Base-by-base conservation (phyloP, 2,113 vertebrate genomes). In the Bufo bufo region DNA sequence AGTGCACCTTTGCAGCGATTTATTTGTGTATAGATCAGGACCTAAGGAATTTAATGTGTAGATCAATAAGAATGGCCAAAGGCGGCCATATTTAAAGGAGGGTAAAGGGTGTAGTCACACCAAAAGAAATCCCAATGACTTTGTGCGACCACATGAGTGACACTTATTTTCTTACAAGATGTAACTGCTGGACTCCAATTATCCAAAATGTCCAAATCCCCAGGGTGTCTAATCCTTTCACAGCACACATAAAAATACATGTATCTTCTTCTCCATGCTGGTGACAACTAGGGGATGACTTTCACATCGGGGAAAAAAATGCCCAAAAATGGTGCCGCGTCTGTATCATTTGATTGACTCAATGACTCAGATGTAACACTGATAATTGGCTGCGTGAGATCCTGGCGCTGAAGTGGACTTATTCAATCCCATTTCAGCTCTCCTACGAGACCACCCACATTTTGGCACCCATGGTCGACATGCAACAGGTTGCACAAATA, bases 401-500 rank as follows among this genome's bases (percentile, higher is more conserved):
- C n/a, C 17, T 84, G 83, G 83, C 83, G 58, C 23, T 5, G 33
- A 66, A 56, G 3, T 12, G 11, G 23, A 17, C 69, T 58, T n/a
- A 58, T 85, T 75, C 52, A 75, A 20, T 75, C 52, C 74, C 50
- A 74, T 11, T 84, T 74, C 83, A 9, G 43, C 23, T 72, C 52
- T 65, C 69, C 66, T 69, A 85, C 23, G 16, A 49, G 33, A 75
- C 75, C 82, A 71, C 63, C 63, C 63, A 84, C 82, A 54, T 71
- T 84, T 71, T 84, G 82, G 82, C 63, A 84, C 47, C 47, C 47
- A 54, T 8, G 63, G 84, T 58, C 66, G 69, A 85, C 69, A 74
- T 59, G 52, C 84, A 85, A 75, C 69, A 85, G 84, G 69, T 84
- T 84, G 82, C 50, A 52, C 61, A 85, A 85, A 85, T 75, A 75